Conservation (phyloP, 2,888 invertebrate species). For the Chelonus formosanus region DNA sequence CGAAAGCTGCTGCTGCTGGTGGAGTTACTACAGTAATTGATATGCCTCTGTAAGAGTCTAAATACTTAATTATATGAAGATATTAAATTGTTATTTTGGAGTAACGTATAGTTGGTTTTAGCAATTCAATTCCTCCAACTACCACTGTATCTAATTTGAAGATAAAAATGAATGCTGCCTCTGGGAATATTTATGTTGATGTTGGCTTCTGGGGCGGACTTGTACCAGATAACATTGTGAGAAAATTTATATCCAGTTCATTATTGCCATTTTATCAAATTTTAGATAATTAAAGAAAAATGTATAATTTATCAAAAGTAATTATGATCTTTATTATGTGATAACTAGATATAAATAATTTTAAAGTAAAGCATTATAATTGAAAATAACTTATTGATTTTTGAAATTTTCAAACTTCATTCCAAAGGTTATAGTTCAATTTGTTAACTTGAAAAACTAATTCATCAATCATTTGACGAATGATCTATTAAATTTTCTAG, state of each 20-base stretch:
- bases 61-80: slow-evolving; percentile 12
- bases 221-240: slow-evolving; percentile 73
- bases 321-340: slow-evolving; percentile 10
- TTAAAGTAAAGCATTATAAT: too few relatives aligned
- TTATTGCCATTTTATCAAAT: background rate
- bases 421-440: background rate
- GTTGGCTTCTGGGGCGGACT: slow-evolving; percentile 86
- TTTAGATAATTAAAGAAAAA: too few relatives aligned
- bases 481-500: slow-evolving; percentile 55
- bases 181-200: slow-evolving; percentile 71
- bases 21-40: slow-evolving; percentile 78
- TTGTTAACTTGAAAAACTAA: background rate
- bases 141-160: slow-evolving; percentile 72
- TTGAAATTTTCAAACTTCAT: background rate
- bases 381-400: too few relatives aligned
- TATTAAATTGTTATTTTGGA: background rate
- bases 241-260: slow-evolving; percentile 21
- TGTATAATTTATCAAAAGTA: background rate
- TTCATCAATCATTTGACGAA: background rate
- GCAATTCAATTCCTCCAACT: slow-evolving; percentile 78
- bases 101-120: slow-evolving; percentile 51
- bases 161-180: slow-evolving; percentile 70
- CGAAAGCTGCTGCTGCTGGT: slow-evolving; percentile 76
- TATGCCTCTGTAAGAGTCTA: slow-evolving; percentile 72
- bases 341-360: background rate